Evolutionary conservation across 1,140 invertebrate species (phyloP).

Genomic region (Apis dorsata): DNA sequence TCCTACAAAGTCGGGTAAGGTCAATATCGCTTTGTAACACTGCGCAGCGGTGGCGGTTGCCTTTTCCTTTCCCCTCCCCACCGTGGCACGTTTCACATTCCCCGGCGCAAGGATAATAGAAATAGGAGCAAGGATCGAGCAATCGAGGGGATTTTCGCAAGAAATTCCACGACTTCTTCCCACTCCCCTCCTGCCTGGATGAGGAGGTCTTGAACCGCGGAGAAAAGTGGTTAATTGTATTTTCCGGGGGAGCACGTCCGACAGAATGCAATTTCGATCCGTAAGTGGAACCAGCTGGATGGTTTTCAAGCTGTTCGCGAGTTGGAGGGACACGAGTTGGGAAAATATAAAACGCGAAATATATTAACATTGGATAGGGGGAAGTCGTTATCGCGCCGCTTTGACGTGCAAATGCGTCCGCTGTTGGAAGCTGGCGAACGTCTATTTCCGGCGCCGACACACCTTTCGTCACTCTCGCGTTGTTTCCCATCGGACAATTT

Average conservation of each 20-base stretch:
- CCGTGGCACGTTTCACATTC: background rate
- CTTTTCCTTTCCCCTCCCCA: too few species aligned
- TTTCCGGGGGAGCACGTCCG: constrained; percentile 52
- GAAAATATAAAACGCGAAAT: constrained; percentile 34
- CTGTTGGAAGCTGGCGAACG: background rate
- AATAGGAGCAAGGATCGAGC: constrained; percentile 1
- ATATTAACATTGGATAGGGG: constrained; percentile 30
- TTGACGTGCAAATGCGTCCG: constrained; percentile 44
- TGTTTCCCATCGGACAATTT: background rate
- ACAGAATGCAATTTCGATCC: constrained; percentile 63
- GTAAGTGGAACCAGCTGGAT: background rate
- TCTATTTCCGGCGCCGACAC: background rate
- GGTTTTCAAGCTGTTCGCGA: background rate
- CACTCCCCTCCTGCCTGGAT: background rate
- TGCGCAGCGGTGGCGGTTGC: background rate
- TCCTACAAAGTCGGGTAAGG: background rate
- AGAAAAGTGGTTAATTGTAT: constrained; percentile 60
- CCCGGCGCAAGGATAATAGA: background rate
- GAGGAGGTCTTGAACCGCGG: constrained; percentile 25
- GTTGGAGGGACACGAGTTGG: background rate
- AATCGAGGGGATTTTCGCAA: constrained; percentile 26
- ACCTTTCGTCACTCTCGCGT: too few species aligned
- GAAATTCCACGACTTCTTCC: constrained; percentile 21
- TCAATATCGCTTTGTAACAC: background rate
- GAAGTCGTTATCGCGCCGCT: constrained; percentile 6